Base-by-base conservation (phyloP, 1,140 invertebrate species). In the Marisa cornuarietis region DNA sequence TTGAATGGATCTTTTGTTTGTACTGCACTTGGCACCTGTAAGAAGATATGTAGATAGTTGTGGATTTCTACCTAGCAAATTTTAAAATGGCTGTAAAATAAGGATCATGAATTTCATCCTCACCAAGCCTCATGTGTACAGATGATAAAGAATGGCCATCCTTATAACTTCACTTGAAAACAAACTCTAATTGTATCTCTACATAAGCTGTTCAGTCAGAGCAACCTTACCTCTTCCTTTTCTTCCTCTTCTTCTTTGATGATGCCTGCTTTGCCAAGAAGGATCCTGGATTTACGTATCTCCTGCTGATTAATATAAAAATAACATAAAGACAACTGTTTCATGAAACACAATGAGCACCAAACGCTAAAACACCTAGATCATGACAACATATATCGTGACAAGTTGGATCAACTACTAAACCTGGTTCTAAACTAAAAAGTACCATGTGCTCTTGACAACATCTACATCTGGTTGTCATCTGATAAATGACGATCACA, bases 1-100 rank as follows among this genome's bases (percentile, higher is more conserved):
- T 99, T 99, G 90, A 98, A 99, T 11, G 97, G 97, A 94, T 99
- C 98, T 85, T 97, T 93, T 84, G 98, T 96, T 83, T 88, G 81
- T 54, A 88, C 83, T 73, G 81, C 81, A 14, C 51, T 62, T 54
- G 81, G 78, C 11, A 82, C 81, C 81, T 82, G 62, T 13, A 13
- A 54, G 31, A 11, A 58, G 54, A 58, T 58, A 58, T 6, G 11
- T 2, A 1, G 16, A 58, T 58, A 58, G 16, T 58, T 58, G 11
- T 18, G 9, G 8, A 58, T 42, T 42, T 42, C 2, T 42, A 42
- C 31, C 31, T 42, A 42, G 31, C 31, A 42, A 2, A 42, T 42
- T 42, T 42, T 42, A 71, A 22, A 31, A 49, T 49, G 10, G 31
- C 51, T 49, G 31, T 26, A 71, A 51, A 49, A 71, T 10, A 26